Evolutionary conservation across 2,797 vertebrate species (phyloP), one percentile per base, ranked within the genome.

Genomic region (Cuniculus paca): DNA sequence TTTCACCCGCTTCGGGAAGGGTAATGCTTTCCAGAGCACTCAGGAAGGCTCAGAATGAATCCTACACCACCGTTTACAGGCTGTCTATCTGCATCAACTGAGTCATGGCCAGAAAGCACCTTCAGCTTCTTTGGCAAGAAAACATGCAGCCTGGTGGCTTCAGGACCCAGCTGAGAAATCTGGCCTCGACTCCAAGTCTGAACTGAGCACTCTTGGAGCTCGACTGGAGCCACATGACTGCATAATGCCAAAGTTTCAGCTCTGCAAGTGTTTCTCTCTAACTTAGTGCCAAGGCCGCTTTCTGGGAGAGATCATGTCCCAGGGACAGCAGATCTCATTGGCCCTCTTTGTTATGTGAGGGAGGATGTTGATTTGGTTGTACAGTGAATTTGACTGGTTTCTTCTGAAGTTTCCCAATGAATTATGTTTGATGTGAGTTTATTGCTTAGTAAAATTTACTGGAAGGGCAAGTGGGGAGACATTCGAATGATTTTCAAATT

Each of bases 361-460:
- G 36, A 17, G 75, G 39, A 70, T 92, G 70, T 52, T 86, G 63
- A 95, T 83, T 94, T 95, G 2, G 28, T 9, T 45, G 1, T 89
- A 45, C 5, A n/a, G 78, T 79, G 60, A 81, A 87, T 77, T 88
- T 65, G 72, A 82, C 68, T 86, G 31, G 24, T 52, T 93, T 96
- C 36, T 39, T 93, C n/a, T 91, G 91, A 91, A 85, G 78, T 88
- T 96, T 96, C n/a, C 50, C 72, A 93, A 22, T n/a, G 78, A 95
- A 83, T 83, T 45, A 88, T 82, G 68, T 93, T 97, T 96, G 93
- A 95, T 93, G 78, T 96, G 77, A 94, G 89, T 96, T 96, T 96
- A 95, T 88, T 97, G 87, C 90, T 97, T 90, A 95, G 75, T 94
- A 94, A 96, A 97, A 88, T 90, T 85, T 91, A 85, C 81, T 88